These are phyloP conservation scores for Hermaeophaga mercurialis DNA, from an alignment of 2,888 invertebrate species.

Conservation along the genomic window DNA sequence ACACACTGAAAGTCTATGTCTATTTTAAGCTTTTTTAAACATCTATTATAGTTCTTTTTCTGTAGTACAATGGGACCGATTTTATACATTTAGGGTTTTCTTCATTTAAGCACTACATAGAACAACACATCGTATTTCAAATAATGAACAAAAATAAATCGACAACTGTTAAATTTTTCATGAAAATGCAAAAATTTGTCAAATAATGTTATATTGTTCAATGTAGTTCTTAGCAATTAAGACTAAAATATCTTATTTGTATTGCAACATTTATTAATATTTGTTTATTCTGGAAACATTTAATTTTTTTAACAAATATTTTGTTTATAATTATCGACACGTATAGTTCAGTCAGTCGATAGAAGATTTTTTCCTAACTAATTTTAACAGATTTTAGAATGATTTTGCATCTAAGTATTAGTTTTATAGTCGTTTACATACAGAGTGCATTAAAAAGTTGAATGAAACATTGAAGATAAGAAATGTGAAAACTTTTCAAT, in stretches of 20 bases:
- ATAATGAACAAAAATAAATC: no score
- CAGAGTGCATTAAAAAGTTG: neutral
- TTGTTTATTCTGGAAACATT: constrained; percentile 23
- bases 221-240: neutral
- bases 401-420: constrained; percentile 5
- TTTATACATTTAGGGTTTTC: constrained; percentile 1
- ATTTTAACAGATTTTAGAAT: constrained; percentile 28
- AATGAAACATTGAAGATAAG: no score
- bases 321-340: constrained; percentile 20
- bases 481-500: neutral
- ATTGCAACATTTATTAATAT: constrained; percentile 29
- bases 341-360: constrained; percentile 25
- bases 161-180: no score
- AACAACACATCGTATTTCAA: no score
- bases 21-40: constrained; percentile 24
- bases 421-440: constrained; percentile 5
- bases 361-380: constrained; percentile 19
- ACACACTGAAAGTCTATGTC: constrained; percentile 22
- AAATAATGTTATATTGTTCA: no score
- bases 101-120: neutral
- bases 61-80: constrained; percentile 10
- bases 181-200: no score
- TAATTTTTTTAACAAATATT: constrained; percentile 16
- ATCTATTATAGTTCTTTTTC: constrained; percentile 13
- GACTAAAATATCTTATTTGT: constrained; percentile 17